Percentiles rank a stretch among this genome's conserved stretches.
These are phyloP conservation scores for Oreochromis grahami DNA, from an alignment of 2,797 vertebrate species.

Conservation along the genomic window DNA sequence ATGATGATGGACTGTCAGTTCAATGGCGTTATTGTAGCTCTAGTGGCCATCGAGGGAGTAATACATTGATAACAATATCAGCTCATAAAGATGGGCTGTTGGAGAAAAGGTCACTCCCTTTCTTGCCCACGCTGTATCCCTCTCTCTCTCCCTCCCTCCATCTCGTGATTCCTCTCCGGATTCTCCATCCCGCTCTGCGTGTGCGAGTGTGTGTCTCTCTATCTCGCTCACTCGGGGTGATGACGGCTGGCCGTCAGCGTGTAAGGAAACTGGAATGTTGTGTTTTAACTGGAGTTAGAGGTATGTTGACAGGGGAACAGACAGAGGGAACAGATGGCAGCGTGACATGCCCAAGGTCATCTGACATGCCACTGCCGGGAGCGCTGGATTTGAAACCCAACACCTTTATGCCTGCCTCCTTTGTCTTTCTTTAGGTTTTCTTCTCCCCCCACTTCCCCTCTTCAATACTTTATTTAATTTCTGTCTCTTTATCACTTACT, in stretches of 20 bases:
- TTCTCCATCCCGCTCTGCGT: background rate
- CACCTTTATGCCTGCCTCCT: slow-evolving; percentile 43
- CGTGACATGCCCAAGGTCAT: slow-evolving; percentile 81
- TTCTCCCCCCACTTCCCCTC: background rate
- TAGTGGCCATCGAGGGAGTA: slow-evolving; percentile 72
- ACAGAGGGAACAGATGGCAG: slow-evolving; percentile 81
- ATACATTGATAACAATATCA: slow-evolving; percentile 78
- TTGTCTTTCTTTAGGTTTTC: slow-evolving; percentile 23
- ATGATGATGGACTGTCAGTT: slow-evolving; percentile 73
- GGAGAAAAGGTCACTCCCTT: slow-evolving; percentile 73
- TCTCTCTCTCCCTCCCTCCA: background rate
- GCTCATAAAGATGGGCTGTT: slow-evolving; percentile 67
- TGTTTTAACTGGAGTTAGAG: slow-evolving; percentile 74
- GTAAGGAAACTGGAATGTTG: slow-evolving; percentile 72
- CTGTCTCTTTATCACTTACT: slow-evolving; percentile 20
- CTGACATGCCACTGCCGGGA: slow-evolving; percentile 70
- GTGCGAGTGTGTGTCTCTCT: slow-evolving; percentile 15
- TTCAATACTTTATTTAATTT: slow-evolving; percentile 20
- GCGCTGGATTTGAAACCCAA: slow-evolving; percentile 75
- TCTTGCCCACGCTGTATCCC: slow-evolving; percentile 24
- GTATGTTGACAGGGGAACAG: slow-evolving; percentile 75
- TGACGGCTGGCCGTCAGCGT: slow-evolving; percentile 64
- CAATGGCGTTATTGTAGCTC: slow-evolving; percentile 73
- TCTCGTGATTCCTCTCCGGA: slow-evolving; percentile 16
- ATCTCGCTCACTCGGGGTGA: slow-evolving; percentile 40